Percentiles rank a stretch among this genome's conserved stretches.
Evolutionary conservation across 2,888 invertebrate genomes (phyloP).

Genomic region (Drosophila kokeensis): DNA sequence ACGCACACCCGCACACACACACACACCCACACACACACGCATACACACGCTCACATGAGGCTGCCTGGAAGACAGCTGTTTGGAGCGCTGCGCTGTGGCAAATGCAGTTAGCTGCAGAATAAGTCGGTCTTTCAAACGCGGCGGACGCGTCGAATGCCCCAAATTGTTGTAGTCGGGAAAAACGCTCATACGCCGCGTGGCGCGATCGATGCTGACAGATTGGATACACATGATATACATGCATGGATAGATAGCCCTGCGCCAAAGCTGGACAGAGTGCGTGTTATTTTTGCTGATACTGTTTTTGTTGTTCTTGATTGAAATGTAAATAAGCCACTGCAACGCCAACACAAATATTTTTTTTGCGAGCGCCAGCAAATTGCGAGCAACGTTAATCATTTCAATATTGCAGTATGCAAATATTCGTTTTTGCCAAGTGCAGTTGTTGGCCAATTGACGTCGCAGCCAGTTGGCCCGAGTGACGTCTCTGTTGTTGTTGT

Average conservation of each 20-base stretch:
- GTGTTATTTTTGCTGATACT: slow-evolving; percentile 4
- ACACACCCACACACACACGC: slow-evolving; percentile 14
- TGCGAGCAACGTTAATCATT: slow-evolving; percentile 55
- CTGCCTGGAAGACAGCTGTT: slow-evolving; percentile 77
- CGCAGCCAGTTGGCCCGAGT: slow-evolving; percentile 8
- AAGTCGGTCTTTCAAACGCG: slow-evolving; percentile 75
- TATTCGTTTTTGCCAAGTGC: slow-evolving; percentile 40
- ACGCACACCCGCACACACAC: slow-evolving; percentile 57
- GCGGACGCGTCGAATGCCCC: slow-evolving; percentile 58
- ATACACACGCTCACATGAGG: slow-evolving; percentile 24
- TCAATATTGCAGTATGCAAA: slow-evolving; percentile 23
- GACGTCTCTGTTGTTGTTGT: slow-evolving; percentile 49
- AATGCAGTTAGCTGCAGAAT: slow-evolving; percentile 67
- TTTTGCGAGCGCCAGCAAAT: slow-evolving; percentile 11
- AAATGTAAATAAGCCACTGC: slow-evolving; percentile 68
- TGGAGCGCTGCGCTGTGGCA: slow-evolving; percentile 49
- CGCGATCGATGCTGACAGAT: slow-evolving; percentile 51
- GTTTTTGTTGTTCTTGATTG: slow-evolving; percentile 53
- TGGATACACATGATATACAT: background rate
- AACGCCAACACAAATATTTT: slow-evolving; percentile 66
- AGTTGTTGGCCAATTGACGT: slow-evolving; percentile 49
- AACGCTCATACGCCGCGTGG: slow-evolving; percentile 71
- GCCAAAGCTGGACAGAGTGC: slow-evolving; percentile 32
- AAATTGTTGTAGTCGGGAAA: slow-evolving; percentile 15
- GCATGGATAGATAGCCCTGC: background rate